Percentiles rank a stretch among this genome's conserved stretches.
Evolutionary conservation across 1,140 invertebrate species (phyloP).

Genomic region (Lysiphlebus fabarum): DNA sequence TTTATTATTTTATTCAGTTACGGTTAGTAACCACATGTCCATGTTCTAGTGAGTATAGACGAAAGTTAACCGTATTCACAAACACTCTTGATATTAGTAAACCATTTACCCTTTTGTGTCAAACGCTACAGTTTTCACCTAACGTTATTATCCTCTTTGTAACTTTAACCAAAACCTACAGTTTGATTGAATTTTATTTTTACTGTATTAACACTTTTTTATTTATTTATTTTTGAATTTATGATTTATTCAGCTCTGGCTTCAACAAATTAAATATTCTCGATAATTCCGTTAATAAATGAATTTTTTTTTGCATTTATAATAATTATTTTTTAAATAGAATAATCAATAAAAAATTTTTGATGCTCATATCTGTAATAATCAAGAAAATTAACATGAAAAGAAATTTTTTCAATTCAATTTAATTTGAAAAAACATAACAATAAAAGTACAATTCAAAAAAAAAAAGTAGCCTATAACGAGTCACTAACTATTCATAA

Average conservation of each 20-base stretch:
- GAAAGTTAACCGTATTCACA: slow-evolving; percentile 26
- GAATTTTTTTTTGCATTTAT: background rate
- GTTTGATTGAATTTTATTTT: no score
- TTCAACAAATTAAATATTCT: no score
- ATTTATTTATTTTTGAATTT: no score
- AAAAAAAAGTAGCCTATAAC: slow-evolving; percentile 16
- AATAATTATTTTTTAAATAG: background rate
- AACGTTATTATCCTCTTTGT: no score
- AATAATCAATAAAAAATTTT: background rate
- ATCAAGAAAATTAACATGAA: no score
- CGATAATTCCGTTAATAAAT: background rate
- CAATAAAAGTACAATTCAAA: slow-evolving; percentile 9
- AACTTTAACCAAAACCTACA: no score
- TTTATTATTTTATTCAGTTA: background rate
- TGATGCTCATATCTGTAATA: no score
- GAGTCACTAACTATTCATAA: slow-evolving; percentile 23
- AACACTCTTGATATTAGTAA: slow-evolving; percentile 24
- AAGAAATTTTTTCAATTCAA: no score
- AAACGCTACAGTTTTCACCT: slow-evolving; percentile 5
- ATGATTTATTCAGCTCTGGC: no score
- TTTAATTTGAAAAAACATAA: background rate
- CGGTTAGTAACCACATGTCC: slow-evolving; percentile 22
- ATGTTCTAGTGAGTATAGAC: slow-evolving; percentile 25
- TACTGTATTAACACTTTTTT: no score
- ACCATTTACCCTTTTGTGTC: slow-evolving; percentile 12